phyloP scores from a whole-genome alignment of 2,888 invertebrate species.

The Melipona beecheii region DNA sequence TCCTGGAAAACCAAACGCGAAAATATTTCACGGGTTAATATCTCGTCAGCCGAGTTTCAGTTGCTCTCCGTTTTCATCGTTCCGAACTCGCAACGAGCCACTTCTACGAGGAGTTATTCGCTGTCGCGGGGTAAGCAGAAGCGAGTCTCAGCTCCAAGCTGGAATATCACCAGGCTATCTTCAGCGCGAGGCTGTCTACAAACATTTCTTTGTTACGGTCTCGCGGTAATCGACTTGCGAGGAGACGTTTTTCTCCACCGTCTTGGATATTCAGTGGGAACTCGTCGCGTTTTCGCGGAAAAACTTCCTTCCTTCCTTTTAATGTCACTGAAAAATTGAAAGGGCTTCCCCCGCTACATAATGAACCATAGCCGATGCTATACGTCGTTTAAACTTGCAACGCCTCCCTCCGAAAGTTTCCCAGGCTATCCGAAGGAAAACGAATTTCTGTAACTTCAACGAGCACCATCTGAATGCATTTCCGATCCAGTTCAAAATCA shows the following conservation, averaged over 20 bases:
- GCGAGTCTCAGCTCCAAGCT: background rate
- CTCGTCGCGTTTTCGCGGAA: conserved; percentile 13
- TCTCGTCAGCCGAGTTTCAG: background rate
- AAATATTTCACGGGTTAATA: background rate
- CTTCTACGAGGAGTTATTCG: background rate
- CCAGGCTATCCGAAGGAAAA: conserved; percentile 39
- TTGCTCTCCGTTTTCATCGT: background rate
- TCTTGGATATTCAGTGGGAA: conserved; percentile 24
- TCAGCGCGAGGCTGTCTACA: background rate
- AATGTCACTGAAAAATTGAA: conserved; percentile 47
- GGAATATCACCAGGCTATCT: conserved; percentile 17
- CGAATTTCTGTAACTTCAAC: conserved; percentile 54
- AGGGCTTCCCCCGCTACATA: conserved; percentile 16
- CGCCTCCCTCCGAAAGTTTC: conserved; percentile 44
- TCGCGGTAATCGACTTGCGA: conserved; percentile 42
- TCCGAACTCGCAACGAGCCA: background rate
- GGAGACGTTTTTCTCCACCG: conserved; percentile 17
- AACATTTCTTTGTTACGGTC: conserved; percentile 25
- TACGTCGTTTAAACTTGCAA: conserved; percentile 55
- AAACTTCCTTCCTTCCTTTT: conserved; percentile 23
- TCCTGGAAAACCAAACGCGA: background rate
- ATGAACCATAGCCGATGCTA: conserved; percentile 44
- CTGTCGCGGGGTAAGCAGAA: background rate
- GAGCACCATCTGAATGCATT: conserved; percentile 52
- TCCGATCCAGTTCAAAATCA: conserved; percentile 58